A percentile compares a stretch with the other conserved stretches of the same genome.
Conservation (phyloP, 2,797 vertebrate genomes). For the Mormyrus proboscirostris region DNA sequence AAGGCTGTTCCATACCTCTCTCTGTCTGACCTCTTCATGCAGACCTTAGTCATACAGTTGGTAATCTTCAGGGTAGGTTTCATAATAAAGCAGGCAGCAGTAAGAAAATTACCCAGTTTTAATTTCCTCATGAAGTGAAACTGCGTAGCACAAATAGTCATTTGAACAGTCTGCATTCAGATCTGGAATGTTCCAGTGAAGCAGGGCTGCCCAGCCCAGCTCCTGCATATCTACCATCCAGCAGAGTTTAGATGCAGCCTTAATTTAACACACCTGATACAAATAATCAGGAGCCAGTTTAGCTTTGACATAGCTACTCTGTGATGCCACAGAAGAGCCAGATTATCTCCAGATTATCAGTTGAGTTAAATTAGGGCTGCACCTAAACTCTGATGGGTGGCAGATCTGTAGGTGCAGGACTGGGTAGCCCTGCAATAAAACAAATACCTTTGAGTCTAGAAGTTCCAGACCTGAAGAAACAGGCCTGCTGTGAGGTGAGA, state of each 20-base stretch:
- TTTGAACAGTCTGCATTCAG: not conserved
- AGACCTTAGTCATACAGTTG: not conserved
- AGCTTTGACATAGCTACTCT: not conserved
- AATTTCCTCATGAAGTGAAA: not conserved
- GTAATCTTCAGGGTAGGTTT: not conserved
- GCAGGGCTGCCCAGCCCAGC: not conserved
- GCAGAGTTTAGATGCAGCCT: not conserved
- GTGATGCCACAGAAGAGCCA: not conserved
- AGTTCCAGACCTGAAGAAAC: not conserved
- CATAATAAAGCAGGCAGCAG: not conserved
- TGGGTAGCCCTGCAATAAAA: not conserved
- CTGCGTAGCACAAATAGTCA: not conserved
- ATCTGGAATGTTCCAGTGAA: not conserved
- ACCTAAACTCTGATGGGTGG: not conserved
- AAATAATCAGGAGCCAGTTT: not conserved
- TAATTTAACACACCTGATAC: not conserved
- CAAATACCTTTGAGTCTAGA: not conserved
- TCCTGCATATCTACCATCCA: not conserved
- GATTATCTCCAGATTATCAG: not conserved
- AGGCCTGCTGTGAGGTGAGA: not conserved
- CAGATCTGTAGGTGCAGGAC: not conserved
- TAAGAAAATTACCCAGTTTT: not conserved
- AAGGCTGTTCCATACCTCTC: not conserved
- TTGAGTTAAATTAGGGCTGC: not conserved
- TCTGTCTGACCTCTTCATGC: not conserved